Evolutionary conservation across 30 jellyfish, hydroid and myxozoan genomes (phyloP).

Genomic region (Calvadosia cruxmelitensis): DNA sequence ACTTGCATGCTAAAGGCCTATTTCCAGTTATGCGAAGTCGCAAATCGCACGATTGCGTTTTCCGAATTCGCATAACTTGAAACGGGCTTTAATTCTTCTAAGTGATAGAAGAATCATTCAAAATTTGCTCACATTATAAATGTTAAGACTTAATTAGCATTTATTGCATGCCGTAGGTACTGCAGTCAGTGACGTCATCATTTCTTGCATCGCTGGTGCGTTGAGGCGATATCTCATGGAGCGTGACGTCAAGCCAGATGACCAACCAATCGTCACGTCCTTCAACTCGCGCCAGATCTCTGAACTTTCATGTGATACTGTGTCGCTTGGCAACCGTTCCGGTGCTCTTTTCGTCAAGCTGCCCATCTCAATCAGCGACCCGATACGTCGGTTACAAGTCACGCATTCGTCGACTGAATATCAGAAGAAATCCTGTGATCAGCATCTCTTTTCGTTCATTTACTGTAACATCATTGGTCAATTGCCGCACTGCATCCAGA

Average conservation of each 20-base stretch:
- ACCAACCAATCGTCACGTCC: conserved; percentile 89
- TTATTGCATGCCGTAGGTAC: conserved; percentile 23
- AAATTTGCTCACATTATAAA: too few species aligned
- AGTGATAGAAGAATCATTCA: too few species aligned
- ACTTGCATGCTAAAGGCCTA: too few species aligned
- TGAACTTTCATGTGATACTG: conserved; percentile 33
- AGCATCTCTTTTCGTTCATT: conserved; percentile 82
- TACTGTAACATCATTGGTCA: conserved; percentile 55
- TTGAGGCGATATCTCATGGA: conserved; percentile 53
- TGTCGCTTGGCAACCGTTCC: conserved; percentile 87
- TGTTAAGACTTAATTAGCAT: too few species aligned
- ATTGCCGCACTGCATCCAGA: conserved; percentile 59
- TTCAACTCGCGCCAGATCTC: conserved; percentile 69
- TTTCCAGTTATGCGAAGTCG: too few species aligned
- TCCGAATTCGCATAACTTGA: too few species aligned
- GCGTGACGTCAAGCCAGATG: conserved; percentile 57
- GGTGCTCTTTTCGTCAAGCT: conserved; percentile 86
- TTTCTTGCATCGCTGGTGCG: conserved; percentile 92
- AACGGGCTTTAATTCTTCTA: too few species aligned
- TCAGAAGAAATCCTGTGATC: conserved; percentile 66
- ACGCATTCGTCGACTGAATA: conserved; percentile 41
- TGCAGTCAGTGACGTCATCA: conserved; percentile 85
- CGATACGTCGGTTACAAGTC: conserved; percentile 56
- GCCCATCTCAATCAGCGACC: conserved; percentile 79
- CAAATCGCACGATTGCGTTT: too few species aligned